Conservation (phyloP, 2,888 invertebrate genomes). For the Cyclophora albipunctata region DNA sequence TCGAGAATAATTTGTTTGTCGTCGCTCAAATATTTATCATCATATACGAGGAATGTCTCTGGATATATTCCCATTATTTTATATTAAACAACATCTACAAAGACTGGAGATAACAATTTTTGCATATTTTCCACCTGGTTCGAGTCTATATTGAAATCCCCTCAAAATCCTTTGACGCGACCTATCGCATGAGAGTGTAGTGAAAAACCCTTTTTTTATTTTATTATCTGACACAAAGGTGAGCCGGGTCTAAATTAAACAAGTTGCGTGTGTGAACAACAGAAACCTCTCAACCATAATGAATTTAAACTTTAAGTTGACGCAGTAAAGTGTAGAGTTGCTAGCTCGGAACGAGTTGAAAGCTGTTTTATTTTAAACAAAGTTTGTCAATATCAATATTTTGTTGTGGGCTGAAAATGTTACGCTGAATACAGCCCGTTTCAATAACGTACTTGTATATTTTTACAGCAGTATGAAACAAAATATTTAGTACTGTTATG, state of each 20-base stretch:
- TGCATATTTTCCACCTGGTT: no score
- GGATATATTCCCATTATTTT: no score
- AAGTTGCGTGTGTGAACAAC: conserved; percentile 28
- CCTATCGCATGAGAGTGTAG: conserved; percentile 26
- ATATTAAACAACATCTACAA: no score
- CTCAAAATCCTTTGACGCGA: conserved; percentile 33
- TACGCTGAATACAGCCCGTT: conserved; percentile 35
- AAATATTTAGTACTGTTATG: conserved; percentile 4
- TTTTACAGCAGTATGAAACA: conserved; percentile 8
- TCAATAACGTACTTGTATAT: conserved; percentile 29
- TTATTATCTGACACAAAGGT: conserved; percentile 48
- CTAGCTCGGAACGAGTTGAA: conserved; percentile 5
- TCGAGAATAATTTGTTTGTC: no score
- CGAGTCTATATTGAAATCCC: conserved; percentile 21
- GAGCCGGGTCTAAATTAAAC: conserved; percentile 47
- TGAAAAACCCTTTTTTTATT: conserved; percentile 39
- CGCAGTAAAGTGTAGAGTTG: conserved; percentile 26
- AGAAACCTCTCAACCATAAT: conserved; percentile 14
- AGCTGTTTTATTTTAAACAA: conserved; percentile 25
- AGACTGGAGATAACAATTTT: no score
- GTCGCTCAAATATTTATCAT: no score
- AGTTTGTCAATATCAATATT: conserved; percentile 42
- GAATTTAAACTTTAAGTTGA: conserved; percentile 29
- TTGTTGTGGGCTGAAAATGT: conserved; percentile 36
- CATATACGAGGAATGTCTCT: no score